phyloP scores from a whole-genome alignment of 2,888 invertebrate species.

The Pimpla rufipes region DNA sequence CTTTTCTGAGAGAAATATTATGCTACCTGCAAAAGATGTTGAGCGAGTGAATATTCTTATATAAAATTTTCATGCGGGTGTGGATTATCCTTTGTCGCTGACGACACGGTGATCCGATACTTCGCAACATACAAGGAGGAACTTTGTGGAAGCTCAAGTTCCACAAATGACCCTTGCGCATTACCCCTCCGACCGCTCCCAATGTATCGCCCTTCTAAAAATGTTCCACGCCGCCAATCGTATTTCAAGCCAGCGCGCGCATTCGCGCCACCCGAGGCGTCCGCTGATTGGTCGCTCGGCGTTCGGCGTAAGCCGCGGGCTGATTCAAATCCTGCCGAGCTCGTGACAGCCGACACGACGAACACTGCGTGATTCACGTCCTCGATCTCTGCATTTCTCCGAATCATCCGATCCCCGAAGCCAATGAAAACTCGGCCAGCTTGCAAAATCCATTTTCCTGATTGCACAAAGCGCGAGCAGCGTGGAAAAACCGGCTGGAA shows the following conservation, averaged over 20 bases:
- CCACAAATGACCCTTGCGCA: not conserved
- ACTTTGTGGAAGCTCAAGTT: not conserved
- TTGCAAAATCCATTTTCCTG: too few species aligned
- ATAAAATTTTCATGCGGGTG: not conserved
- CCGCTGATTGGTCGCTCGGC: not conserved
- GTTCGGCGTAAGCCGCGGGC: not conserved
- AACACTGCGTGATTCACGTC: too few species aligned
- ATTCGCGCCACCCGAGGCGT: not conserved
- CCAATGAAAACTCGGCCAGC: too few species aligned
- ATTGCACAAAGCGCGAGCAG: too few species aligned
- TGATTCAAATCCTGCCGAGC: not conserved
- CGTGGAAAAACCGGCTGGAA: too few species aligned
- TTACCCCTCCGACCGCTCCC: too few species aligned
- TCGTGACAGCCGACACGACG: not conserved
- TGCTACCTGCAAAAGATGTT: not conserved
- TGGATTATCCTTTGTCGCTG: not conserved
- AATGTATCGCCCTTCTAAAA: too few species aligned
- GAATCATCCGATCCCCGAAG: too few species aligned
- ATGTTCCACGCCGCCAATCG: too few species aligned
- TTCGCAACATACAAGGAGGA: not conserved
- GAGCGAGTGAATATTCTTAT: too few species aligned
- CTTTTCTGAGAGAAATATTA: too few species aligned
- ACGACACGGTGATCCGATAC: not conserved
- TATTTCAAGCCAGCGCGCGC: not conserved
- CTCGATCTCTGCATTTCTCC: not conserved